Conservation (phyloP, 2,797 vertebrate genomes). For the Diplodus puntazzo region DNA sequence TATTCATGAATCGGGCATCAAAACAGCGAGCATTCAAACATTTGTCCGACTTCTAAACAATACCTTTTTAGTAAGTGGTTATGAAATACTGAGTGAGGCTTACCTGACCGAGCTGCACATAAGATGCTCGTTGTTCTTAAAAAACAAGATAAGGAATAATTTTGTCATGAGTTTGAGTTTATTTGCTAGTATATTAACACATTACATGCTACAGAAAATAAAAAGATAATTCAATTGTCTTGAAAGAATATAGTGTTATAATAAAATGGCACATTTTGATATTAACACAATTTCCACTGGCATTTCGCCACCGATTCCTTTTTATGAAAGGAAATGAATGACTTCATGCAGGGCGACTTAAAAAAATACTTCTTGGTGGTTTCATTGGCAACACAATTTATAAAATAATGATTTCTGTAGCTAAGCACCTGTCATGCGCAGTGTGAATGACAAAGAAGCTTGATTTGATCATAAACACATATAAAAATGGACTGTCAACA, state of each 20-base stretch:
- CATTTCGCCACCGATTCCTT: conserved; percentile 82
- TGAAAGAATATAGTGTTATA: conserved; percentile 98
- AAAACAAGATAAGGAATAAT: conserved; percentile 26
- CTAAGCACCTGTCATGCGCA: conserved; percentile 61
- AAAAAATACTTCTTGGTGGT: conserved; percentile 82
- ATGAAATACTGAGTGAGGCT: neutral
- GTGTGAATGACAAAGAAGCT: conserved; percentile 44
- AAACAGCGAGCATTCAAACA: neutral
- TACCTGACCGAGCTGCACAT: neutral
- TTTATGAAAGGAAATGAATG: conserved; percentile 77
- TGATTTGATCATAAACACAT: conserved; percentile 54
- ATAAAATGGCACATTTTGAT: conserved; percentile 95
- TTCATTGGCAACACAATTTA: conserved; percentile 74
- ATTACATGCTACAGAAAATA: conserved; percentile 97
- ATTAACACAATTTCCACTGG: conserved; percentile 84
- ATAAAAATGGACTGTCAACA: conserved; percentile 44
- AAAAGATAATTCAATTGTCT: conserved; percentile 90
- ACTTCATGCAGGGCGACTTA: conserved; percentile 87
- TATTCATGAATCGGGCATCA: neutral
- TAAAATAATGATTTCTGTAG: conserved; percentile 77
- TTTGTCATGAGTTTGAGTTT: conserved; percentile 90
- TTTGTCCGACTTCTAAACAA: neutral
- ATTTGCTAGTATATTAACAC: conserved; percentile 97
- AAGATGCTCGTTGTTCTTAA: neutral
- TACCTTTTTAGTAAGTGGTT: too few relatives aligned